Base-by-base conservation (phyloP, 2,888 invertebrate genomes). In the Callimorpha dominula region DNA sequence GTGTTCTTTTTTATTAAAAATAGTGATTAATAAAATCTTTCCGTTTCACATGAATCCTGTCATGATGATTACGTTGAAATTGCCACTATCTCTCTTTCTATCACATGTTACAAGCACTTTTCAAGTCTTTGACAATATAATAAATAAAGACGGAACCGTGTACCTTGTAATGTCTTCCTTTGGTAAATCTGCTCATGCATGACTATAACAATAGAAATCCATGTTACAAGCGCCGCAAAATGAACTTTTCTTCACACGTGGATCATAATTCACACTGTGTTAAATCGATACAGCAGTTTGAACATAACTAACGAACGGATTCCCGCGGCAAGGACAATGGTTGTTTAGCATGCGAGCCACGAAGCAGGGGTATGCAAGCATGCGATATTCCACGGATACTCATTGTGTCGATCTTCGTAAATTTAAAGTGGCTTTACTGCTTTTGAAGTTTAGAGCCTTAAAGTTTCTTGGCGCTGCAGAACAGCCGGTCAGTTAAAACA, bases 261-360 rank as follows among this genome's bases (percentile, higher is more conserved):
- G 68, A 74, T 80, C 77, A 82, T 80, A 80, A 82, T 84, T 84
- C 80, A 78, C 71, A 69, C 52, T 73, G 72, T 78, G 78, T 80
- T 74, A 78, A 76, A 77, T 76, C 81, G 80, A 80, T 78, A 67
- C 72, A 68, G 52, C 74, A 67, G 71, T 67, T 72, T 43, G 74
- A 77, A 78, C 76, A 80, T 79, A 86, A 87, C 84, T 79, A 86
- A 88, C 83, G 87, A 84, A 84, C 85, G 80, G 77, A 83, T 86
- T 87, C 85, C 79, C 81, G 57, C 70, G 9, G 65, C 85, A 85
- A 86, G 83, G 86, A 84, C 88, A 87, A 81, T 83, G 73, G 72
- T 73, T 69, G 80, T 80, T 90, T 87, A 86, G 80, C 82, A 89
- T 90, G 85, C 89, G 66, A 74, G 70, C 67, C 89, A 86, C 89